Conservation (phyloP, 2,113 vertebrate species). For the Mormyrus lacerda region DNA sequence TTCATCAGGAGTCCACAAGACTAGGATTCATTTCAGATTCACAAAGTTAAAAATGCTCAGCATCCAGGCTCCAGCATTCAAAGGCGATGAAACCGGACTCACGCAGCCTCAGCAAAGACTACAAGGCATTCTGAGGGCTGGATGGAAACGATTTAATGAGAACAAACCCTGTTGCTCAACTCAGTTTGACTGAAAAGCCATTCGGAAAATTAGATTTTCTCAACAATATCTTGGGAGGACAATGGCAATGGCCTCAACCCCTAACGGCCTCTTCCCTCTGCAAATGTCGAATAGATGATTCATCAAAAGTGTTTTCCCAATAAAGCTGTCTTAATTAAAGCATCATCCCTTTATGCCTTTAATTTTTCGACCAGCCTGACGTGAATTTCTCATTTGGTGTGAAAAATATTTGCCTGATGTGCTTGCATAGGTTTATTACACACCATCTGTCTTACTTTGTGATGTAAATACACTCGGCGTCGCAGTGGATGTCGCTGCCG, state of each 20-base stretch:
- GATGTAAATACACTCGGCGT: not conserved
- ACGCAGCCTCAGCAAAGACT: too few relatives aligned
- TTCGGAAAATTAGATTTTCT: not conserved
- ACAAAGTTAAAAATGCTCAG: not conserved
- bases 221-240: not conserved
- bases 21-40: not conserved
- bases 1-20: not conserved
- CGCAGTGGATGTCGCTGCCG: not conserved
- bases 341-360: not conserved
- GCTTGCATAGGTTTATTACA: not conserved
- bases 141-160: not conserved
- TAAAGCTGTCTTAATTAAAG: conserved; percentile 2
- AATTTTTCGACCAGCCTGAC: not conserved
- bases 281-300: not conserved
- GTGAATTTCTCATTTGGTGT: not conserved
- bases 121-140: not conserved
- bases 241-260: not conserved
- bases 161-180: not conserved
- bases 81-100: not conserved
- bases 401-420: not conserved
- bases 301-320: not conserved
- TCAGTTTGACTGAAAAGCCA: not conserved
- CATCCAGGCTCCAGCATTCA: not conserved
- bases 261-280: not conserved
- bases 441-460: conserved; percentile 13